These are phyloP conservation scores for Crotalus helleri DNA, from an alignment of 2,113 vertebrate species.

Conservation along the genomic window DNA sequence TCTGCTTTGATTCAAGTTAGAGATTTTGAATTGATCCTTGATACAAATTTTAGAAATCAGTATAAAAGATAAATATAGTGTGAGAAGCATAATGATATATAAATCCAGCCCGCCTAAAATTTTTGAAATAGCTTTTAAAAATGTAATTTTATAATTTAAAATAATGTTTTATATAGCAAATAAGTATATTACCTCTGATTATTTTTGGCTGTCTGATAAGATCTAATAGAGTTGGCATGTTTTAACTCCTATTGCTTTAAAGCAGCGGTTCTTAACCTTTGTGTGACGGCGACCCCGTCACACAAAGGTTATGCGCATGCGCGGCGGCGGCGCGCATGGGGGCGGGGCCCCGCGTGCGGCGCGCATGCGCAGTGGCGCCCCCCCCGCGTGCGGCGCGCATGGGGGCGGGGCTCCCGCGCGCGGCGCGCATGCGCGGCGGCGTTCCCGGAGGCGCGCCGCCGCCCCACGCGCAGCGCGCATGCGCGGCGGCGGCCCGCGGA, in stretches of 20 bases:
- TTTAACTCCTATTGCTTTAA: neutral
- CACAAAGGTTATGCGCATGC: too few relatives aligned
- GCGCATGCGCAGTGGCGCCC: too few relatives aligned
- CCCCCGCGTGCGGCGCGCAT: too few relatives aligned
- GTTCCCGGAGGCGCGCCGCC: too few relatives aligned
- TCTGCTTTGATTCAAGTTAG: neutral
- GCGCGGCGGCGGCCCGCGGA: too few relatives aligned
- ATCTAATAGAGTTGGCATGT: neutral
- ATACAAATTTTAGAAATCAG: neutral
- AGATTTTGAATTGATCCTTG: neutral
- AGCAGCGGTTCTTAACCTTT: too few relatives aligned
- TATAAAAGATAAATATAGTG: neutral
- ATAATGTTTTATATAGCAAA: neutral
- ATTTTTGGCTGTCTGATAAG: neutral
- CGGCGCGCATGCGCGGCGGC: too few relatives aligned
- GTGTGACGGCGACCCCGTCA: too few relatives aligned
- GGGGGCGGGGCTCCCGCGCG: too few relatives aligned
- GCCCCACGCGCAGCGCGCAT: too few relatives aligned
- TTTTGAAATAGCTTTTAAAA: neutral
- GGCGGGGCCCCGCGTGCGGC: too few relatives aligned
- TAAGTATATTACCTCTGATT: fast-evolving
- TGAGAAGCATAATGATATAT: neutral
- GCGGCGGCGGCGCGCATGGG: too few relatives aligned
- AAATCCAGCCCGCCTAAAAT: neutral
- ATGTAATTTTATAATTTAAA: neutral